Base-by-base conservation (phyloP, 2,797 vertebrate species). In the Gallinago nigripennis region DNA sequence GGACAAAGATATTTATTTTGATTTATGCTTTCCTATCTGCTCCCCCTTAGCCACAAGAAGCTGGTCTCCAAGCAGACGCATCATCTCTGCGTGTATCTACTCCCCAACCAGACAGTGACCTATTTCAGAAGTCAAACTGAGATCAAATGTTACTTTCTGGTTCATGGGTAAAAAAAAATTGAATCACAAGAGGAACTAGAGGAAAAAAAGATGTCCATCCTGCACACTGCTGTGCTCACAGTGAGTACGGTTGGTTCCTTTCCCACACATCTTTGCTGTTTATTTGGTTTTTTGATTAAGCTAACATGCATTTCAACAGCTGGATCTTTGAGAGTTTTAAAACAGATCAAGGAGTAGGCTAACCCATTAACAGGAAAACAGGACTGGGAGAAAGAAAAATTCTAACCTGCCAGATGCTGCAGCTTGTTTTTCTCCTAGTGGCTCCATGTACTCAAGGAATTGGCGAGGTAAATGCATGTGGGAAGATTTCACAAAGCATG, bases 101-200 rank as follows among this genome's bases (percentile, higher is more conserved):
- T 92, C 78, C 86, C 68, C 78, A 85, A 11, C 60, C 77, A 94
- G 85, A 81, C 58, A 76, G 30, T 95, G 94, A 97, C 93, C 90
- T 93, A 93, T 50, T 94, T 80, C 91, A 95, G 92, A 86, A 95
- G 93, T 94, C 95, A 97, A 95, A 90, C 81, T 90, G 81, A 95
- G 96, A 96, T 93, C 95, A 96, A 88, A 96, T 92, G 91, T 94
- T 94, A 79, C 41, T 79, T 31, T 90, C 58, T 65, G 31, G 94
- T 94, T 96, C 90, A 43, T 91, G 95, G 46, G 69, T 94, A 82
- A 79, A 92, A 95, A 89, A 45, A 3, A 24, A 75, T 86, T 54
- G 73, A 94, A 88, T 86, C 71, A 88, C 63, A 92, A 80, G 90
- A 90, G 77, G 70, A 94, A 84, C 56, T 43, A 82, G 51, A 88